Percentiles rank a stretch among this genome's conserved stretches.
phyloP scores from a whole-genome alignment of 2,888 invertebrate genomes.

The Nomada hirtipes region DNA sequence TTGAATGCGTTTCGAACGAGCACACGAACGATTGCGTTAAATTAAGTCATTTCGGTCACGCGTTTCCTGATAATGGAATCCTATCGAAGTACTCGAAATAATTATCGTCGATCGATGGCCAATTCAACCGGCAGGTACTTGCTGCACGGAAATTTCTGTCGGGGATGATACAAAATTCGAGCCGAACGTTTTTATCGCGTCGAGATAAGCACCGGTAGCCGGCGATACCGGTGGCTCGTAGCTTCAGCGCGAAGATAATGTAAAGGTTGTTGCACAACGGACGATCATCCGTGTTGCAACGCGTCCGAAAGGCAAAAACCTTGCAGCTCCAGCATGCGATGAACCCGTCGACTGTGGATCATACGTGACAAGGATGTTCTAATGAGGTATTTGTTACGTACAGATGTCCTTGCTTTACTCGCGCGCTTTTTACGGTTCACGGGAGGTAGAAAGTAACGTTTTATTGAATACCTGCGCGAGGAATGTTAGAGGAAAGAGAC shows the following conservation, averaged over 20 bases:
- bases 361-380: constrained; percentile 43
- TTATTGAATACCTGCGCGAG: constrained; percentile 1
- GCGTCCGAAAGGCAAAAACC: constrained; percentile 6
- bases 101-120: constrained; percentile 24
- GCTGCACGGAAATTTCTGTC: neutral
- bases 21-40: constrained; percentile 10
- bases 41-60: constrained; percentile 29
- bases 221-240: constrained; percentile 5
- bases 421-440: neutral
- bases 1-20: constrained; percentile 4
- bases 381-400: constrained; percentile 19
- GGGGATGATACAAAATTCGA: neutral
- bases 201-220: constrained; percentile 14
- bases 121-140: neutral
- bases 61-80: neutral
- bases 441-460: constrained; percentile 7
- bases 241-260: constrained; percentile 15
- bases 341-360: constrained; percentile 24
- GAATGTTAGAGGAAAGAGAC: neutral
- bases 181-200: neutral
- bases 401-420: neutral
- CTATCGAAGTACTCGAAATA: constrained; percentile 31
- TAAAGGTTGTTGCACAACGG: constrained; percentile 16
- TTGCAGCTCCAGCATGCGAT: neutral
- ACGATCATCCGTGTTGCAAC: constrained; percentile 7